These are phyloP conservation scores for Ondatra zibethicus DNA, from an alignment of 2,113 vertebrate genomes.

Conservation along the genomic window DNA sequence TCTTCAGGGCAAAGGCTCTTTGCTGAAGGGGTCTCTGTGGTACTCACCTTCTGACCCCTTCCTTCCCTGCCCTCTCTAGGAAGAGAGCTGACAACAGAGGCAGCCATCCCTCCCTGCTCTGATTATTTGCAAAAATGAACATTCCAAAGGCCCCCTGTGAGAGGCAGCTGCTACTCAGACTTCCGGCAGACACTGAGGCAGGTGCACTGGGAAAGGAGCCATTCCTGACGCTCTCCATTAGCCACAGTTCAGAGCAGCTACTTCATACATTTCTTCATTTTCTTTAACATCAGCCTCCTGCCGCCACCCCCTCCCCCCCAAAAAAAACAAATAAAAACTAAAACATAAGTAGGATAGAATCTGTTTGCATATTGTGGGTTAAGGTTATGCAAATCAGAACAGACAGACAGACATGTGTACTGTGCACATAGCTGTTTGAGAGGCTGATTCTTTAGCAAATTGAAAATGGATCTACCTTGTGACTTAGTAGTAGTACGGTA, in stretches of 20 bases:
- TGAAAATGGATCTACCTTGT: rapidly evolving
- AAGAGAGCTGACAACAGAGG: neutral
- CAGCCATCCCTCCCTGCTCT: slow-evolving; percentile 32
- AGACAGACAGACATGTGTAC: rapidly evolving
- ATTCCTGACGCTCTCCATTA: slow-evolving; percentile 79
- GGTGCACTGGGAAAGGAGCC: slow-evolving; percentile 78
- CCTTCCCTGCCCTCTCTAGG: slow-evolving; percentile 20
- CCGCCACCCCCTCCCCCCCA: neutral
- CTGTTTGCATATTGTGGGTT: neutral
- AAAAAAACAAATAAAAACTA: slow-evolving; percentile 56
- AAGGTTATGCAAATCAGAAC: neutral
- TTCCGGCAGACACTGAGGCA: slow-evolving; percentile 78
- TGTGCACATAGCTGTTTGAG: neutral
- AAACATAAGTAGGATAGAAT: slow-evolving; percentile 77
- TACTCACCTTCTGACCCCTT: neutral
- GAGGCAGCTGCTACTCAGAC: slow-evolving; percentile 77
- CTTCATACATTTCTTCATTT: slow-evolving; percentile 88
- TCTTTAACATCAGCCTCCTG: slow-evolving; percentile 68
- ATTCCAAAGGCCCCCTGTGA: slow-evolving; percentile 70
- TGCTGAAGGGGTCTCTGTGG: neutral
- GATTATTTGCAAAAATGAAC: slow-evolving; percentile 78
- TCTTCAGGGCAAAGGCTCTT: neutral
- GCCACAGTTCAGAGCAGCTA: slow-evolving; percentile 80
- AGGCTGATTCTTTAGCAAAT: neutral
- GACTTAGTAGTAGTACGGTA: neutral